Base-by-base conservation (phyloP, 2,797 vertebrate species). In the Muscicapa comitata region DNA sequence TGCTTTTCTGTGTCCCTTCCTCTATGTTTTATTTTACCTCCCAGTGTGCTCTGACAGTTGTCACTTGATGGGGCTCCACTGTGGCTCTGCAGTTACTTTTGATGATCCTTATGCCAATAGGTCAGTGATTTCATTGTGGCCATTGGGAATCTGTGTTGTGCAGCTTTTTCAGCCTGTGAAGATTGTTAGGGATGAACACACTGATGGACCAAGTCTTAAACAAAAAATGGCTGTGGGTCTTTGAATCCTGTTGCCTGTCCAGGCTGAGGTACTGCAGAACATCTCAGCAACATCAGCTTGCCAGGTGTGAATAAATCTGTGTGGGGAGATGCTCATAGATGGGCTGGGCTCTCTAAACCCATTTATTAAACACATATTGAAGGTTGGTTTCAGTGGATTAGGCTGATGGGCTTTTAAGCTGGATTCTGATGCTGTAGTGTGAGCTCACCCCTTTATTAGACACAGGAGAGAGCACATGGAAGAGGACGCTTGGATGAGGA, bases 371-470 rank as follows among this genome's bases (percentile, higher is more conserved):
- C 11, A 61, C 73, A 71, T 74, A 54, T 3, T 74, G 93, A 82
- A 91, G 29, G 68, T 86, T 47, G 78, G 51, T 95, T 96, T 95
- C 88, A 78, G 4, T 79, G 82, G 58, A 81, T 95, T 95, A 86
- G 29, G 40, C 90, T 92, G 70, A 90, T 95, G 66, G 66, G 38
- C 24, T 94, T 95, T 75, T 95, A 95, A 95, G 86, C 88, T 90
- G 0, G 37, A 40, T 86, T 94, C 63, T 96, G 94, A 70, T 96
- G 92, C 66, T 66, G 59, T 42, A 66, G 79, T 81, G 88, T 96
- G 95, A 96, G 86, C 93, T 94, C 96, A 96, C 54, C 40, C 50
- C 73, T 95, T 96, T 95, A 95, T 31, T 88, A 43, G 88, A 62
- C 92, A 24, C 80, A 17, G 11, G 92, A 88, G 95, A 88, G 55